These are phyloP conservation scores for Chironomus riparius DNA, from an alignment of 2,888 invertebrate species.

Conservation along the genomic window DNA sequence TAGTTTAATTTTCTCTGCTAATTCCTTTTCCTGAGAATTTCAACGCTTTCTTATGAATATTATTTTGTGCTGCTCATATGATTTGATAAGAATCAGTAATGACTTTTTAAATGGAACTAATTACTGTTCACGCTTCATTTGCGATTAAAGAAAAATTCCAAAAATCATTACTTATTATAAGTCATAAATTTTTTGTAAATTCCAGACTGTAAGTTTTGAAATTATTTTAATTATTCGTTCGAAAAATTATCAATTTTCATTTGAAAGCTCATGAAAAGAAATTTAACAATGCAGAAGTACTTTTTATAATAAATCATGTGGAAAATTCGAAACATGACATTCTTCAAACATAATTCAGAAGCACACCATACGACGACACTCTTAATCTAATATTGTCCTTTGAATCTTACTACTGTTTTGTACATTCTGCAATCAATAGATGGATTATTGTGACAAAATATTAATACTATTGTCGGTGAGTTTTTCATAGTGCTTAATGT, in stretches of 20 bases:
- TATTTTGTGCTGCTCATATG: background rate
- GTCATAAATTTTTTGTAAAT: background rate
- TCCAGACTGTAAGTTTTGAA: too few species aligned
- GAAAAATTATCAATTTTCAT: too few species aligned
- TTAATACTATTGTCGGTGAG: background rate
- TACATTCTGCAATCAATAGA: background rate
- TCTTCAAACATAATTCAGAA: background rate
- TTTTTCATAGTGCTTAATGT: slow-evolving; percentile 3
- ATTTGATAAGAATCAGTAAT: slow-evolving; percentile 2
- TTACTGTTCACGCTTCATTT: slow-evolving; percentile 21
- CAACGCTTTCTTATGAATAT: slow-evolving; percentile 1
- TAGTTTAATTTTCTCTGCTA: background rate
- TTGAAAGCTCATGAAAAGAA: too few species aligned
- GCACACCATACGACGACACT: slow-evolving; percentile 13
- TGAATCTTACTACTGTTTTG: background rate
- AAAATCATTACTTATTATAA: background rate
- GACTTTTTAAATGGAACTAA: slow-evolving; percentile 22
- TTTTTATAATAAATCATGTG: background rate
- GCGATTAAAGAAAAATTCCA: background rate
- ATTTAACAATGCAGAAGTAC: too few species aligned
- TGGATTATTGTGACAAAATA: background rate
- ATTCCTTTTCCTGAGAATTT: background rate
- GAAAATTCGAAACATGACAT: background rate
- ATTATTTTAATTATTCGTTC: too few species aligned
- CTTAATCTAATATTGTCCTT: slow-evolving; percentile 19